A percentile compares a stretch with the other conserved stretches of the same genome.
Conservation (phyloP, 2,888 invertebrate species). For the Eretmocerus hayati region DNA sequence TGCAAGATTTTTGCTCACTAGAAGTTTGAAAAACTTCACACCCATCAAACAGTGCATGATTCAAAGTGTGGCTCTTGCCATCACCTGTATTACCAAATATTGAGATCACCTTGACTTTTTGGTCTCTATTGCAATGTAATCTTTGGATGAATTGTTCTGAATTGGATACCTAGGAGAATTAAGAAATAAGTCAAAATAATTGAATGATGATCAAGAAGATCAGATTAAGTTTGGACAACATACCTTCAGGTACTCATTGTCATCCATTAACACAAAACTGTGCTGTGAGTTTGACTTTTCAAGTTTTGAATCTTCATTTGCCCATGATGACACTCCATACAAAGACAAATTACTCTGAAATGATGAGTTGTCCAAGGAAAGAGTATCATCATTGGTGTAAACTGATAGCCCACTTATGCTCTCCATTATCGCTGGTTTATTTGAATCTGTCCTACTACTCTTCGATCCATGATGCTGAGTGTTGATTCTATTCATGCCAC, state of each 20-base stretch:
- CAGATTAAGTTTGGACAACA: not conserved
- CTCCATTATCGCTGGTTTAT: conserved; percentile 41
- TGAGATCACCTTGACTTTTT: conserved; percentile 69
- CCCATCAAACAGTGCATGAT: conserved; percentile 59
- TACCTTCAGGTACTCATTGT: conserved; percentile 54
- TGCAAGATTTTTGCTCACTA: conserved; percentile 62
- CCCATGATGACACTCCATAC: conserved; percentile 22
- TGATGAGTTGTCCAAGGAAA: conserved; percentile 9
- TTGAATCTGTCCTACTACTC: conserved; percentile 24
- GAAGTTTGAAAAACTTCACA: conserved; percentile 59
- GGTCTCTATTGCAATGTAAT: conserved; percentile 46
- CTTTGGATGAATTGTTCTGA: conserved; percentile 51
- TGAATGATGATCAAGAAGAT: not conserved
- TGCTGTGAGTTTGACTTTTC: conserved; percentile 23
- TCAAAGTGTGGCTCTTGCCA: conserved; percentile 74
- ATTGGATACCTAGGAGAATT: conserved; percentile 41
- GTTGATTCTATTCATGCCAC: conserved; percentile 7
- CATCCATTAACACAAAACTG: conserved; percentile 58
- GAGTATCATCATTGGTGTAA: conserved; percentile 19
- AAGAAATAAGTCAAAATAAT: too few species aligned
- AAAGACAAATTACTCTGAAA: conserved; percentile 22
- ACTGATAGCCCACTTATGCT: conserved; percentile 33
- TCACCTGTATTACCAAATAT: conserved; percentile 81
- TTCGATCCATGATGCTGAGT: conserved; percentile 21
- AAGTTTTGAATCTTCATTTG: not conserved